Evolutionary conservation across 1,140 invertebrate species (phyloP).

Genomic region (Oreohelix idahoensis): DNA sequence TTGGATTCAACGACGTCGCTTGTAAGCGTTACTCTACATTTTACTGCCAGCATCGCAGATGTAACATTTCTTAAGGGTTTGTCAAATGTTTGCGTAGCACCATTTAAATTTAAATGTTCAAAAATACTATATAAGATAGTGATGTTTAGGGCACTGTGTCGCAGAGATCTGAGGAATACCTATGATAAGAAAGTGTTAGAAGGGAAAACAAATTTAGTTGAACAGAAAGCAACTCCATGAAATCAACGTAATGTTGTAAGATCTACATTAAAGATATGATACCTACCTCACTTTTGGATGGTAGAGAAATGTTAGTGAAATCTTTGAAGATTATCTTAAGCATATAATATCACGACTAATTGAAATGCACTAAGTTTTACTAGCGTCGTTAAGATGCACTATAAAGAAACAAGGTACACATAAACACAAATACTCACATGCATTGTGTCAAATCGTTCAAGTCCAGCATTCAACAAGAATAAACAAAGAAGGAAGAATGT

Average conservation of each 20-base stretch:
- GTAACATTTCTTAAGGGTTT: neutral
- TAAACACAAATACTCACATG: too few relatives aligned
- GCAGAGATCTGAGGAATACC: neutral
- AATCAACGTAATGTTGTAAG: neutral
- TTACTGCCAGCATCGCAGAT: neutral
- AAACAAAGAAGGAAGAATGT: too few relatives aligned
- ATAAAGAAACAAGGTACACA: too few relatives aligned
- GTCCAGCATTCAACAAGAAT: too few relatives aligned
- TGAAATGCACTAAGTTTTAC: too few relatives aligned
- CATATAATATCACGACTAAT: too few relatives aligned
- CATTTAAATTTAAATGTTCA: neutral
- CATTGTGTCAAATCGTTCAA: too few relatives aligned
- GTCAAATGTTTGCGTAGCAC: neutral
- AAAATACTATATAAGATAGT: neutral
- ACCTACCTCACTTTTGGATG: too few relatives aligned
- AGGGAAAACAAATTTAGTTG: neutral
- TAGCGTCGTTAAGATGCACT: too few relatives aligned
- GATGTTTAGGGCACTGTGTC: neutral
- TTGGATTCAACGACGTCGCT: neutral
- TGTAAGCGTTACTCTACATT: neutral
- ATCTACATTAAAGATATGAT: neutral
- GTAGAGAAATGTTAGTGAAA: too few relatives aligned
- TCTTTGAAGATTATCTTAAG: too few relatives aligned
- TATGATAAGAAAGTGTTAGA: neutral
- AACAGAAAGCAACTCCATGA: too few relatives aligned